Conservation (phyloP, 2,888 invertebrate species). For the Orthosia gracilis region DNA sequence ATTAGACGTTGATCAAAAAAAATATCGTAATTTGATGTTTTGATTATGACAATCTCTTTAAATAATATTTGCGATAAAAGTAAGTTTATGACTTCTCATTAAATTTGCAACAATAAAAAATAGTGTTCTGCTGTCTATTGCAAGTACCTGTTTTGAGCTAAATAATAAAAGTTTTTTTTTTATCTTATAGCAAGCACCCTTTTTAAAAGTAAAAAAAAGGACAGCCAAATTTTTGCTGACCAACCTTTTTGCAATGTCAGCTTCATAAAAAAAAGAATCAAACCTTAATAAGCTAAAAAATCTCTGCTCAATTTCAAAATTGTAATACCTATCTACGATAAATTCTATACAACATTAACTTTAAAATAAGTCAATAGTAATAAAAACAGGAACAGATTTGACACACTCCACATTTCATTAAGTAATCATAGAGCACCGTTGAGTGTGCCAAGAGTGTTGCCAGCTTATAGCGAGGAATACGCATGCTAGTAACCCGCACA, state of each 20-base stretch:
- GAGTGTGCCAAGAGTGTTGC: constrained; percentile 34
- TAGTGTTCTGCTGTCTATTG: too few relatives aligned
- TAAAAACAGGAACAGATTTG: constrained; percentile 24
- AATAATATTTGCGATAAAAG: too few relatives aligned
- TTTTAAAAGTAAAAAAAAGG: neutral
- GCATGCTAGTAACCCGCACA: neutral
- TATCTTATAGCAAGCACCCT: neutral
- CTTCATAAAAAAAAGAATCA: constrained; percentile 9
- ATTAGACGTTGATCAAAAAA: neutral
- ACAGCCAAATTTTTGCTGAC: neutral
- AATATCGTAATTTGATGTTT: neutral
- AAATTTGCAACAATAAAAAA: too few relatives aligned
- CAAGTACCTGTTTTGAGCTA: too few relatives aligned
- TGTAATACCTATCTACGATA: constrained; percentile 51
- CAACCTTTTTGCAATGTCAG: neutral
- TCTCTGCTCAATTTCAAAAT: constrained; percentile 46
- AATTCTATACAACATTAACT: constrained; percentile 38
- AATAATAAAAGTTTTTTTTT: too few relatives aligned
- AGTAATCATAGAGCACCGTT: constrained; percentile 28
- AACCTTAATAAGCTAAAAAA: constrained; percentile 30
- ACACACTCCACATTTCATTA: constrained; percentile 7
- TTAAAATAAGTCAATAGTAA: constrained; percentile 39
- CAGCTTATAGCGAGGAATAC: neutral
- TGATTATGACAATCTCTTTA: too few relatives aligned
- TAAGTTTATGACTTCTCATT: too few relatives aligned